Evolutionary conservation across 1,140 invertebrate species (phyloP), one percentile per base, ranked within the genome.

Genomic region (Gonatopus flavifemur): DNA sequence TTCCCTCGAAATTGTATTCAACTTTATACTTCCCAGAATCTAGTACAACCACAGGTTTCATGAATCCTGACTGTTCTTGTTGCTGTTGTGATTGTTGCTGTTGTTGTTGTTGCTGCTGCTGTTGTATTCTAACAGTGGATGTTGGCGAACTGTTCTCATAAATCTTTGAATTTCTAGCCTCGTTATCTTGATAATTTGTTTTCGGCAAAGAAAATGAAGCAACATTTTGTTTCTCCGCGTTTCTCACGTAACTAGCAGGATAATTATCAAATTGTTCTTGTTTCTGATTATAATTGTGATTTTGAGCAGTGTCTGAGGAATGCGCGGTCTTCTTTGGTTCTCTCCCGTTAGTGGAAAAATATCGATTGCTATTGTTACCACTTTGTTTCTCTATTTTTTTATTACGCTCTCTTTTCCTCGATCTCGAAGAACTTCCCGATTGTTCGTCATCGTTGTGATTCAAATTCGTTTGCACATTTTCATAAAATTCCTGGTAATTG

Each of bases 401-500:
- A 57, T 52, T 28, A 43, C 38, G 12, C 25, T 52, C 7, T 41
- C 19, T 2, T 19, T 37, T 24, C 7, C 40, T 46, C 40, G 25
- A 40, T 7, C 40, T 46, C 40, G 25, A 40, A 25, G 33, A 30
- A 7, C n/a, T 8, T 5, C 7, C 19, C 3, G n/a, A 2, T 25
- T 0, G 16, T 28, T 43, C 38, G 2, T 19, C 12, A 1, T 50
- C 21, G 7, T 16, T 33, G 30, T 43, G 30, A 6, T 25, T 35
- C 16, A n/a, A 8, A 9, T 37, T 37, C 3, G 9, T 13, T 1
- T 19, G 15, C 2, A 44, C 8, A 1, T 45, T 66, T 0, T 74
- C 62, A 37, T 74, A 74, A 32, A 73, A 71, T 2, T 71, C 58
- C 0, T 69, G 57, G 25, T 77, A 78, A 59, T 72, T 73, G 8